Evolutionary conservation across 1,140 invertebrate genomes (phyloP).

Genomic region (Bicyclus anynana): DNA sequence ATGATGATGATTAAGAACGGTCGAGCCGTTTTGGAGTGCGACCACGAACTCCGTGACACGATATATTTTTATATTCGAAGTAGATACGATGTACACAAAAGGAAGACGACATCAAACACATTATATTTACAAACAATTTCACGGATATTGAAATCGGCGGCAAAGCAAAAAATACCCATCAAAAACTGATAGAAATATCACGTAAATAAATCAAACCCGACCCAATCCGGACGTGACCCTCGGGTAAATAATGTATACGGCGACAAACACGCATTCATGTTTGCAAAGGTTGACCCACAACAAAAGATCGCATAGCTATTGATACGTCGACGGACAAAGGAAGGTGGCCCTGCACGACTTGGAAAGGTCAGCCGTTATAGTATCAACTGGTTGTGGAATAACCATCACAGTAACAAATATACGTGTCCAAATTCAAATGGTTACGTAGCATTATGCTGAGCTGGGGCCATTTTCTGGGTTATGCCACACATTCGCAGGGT

Average conservation of each 20-base stretch:
- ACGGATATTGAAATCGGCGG: not conserved
- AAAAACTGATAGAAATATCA: constrained; percentile 4
- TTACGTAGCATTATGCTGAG: no score
- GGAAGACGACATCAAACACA: not conserved
- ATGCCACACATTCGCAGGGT: no score
- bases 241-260: constrained; percentile 24
- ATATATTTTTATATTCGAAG: no score
- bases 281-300: constrained; percentile 25
- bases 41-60: no score
- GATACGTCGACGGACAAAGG: constrained; percentile 46
- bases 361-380: constrained; percentile 38
- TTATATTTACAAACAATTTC: not conserved
- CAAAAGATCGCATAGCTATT: constrained; percentile 38
- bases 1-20: no score
- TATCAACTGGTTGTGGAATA: no score
- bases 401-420: no score
- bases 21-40: no score
- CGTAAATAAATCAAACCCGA: not conserved
- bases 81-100: not conserved
- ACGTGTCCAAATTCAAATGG: no score
- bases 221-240: not conserved
- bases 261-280: constrained; percentile 30
- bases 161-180: not conserved
- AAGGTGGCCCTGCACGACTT: constrained; percentile 21
- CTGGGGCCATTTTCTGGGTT: no score